Evolutionary conservation across 1,140 invertebrate genomes (phyloP), one percentile per base, ranked within the genome.

Genomic region (Campodea augens): DNA sequence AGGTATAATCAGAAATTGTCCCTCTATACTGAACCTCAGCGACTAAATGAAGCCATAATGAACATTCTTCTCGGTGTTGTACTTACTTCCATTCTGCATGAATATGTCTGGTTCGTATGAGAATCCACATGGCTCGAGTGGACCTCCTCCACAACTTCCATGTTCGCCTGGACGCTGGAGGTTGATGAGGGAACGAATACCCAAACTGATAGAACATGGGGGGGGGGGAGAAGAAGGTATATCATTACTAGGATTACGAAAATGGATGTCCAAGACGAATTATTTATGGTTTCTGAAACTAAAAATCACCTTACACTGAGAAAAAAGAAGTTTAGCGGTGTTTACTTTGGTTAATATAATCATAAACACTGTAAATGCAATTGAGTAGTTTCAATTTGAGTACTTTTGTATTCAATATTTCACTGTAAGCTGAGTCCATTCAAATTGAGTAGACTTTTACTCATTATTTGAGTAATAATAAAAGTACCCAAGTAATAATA

Each of bases 91-190:
- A 54, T 81, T 78, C 52, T 81, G 74, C 84, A 89, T 89, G 57
- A 90, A 86, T 29, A 73, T 57, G 48, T 72, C 70, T 0, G 84
- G 80, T 51, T 80, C 72, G 55, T 86, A 86, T 1, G 78, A 75
- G 61, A 84, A 85, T 1, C 79, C 81, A 39, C 71, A 74, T 19
- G 62, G 60, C 47, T 83, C 75, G 18, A 86, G 65, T 0, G 73
- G 71, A 22, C 54, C 54, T 20, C 71, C 71, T 1, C 84, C 84
- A 58, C 86, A 90, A 52, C 73, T 76, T 2, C 75, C 71, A 61
- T 90, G 86, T 55, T 90, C 86, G n/a, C 79, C 81, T 0, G 77
- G 71, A 45, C 70, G 75, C 69, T 90, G 83, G 15, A 90, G 63
- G 63, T 89, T 89, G 52, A 89, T 77, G 50, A 89, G 74, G 1